Conservation (phyloP, 2,888 invertebrate genomes). For the Cremastinae sp. region DNA sequence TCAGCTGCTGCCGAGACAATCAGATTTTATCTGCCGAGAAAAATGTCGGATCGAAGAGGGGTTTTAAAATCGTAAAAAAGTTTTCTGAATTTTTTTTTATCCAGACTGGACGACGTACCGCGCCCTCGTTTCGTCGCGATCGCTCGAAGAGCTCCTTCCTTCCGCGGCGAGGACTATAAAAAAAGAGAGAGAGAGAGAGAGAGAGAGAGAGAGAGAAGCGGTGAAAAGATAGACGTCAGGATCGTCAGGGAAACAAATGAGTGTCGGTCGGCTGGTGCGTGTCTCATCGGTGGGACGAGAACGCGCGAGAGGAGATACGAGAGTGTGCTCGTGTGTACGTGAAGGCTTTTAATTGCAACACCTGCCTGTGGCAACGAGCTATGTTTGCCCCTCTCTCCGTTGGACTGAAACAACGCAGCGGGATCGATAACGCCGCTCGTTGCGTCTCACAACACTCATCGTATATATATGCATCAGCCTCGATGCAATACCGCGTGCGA, state of each 20-base stretch:
- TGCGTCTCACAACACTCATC: slow-evolving; percentile 34
- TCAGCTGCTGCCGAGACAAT: background rate
- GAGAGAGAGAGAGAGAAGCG: too few relatives aligned
- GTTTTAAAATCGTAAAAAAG: background rate
- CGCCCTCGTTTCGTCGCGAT: slow-evolving; percentile 38
- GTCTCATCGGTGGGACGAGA: background rate
- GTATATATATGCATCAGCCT: background rate
- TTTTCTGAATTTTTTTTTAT: background rate
- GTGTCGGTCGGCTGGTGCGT: slow-evolving; percentile 62
- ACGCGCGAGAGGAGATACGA: background rate
- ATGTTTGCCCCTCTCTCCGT: slow-evolving; percentile 45
- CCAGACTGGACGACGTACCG: background rate
- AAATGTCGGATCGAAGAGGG: background rate
- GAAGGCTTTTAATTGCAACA: slow-evolving; percentile 75
- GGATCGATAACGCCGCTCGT: slow-evolving; percentile 59
- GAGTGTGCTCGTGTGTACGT: slow-evolving; percentile 23
- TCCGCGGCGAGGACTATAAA: slow-evolving; percentile 61
- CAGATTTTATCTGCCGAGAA: background rate
- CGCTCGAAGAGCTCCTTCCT: slow-evolving; percentile 16
- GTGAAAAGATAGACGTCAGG: slow-evolving; percentile 66
- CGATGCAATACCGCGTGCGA: slow-evolving; percentile 13
- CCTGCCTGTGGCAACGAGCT: slow-evolving; percentile 68
- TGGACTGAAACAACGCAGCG: slow-evolving; percentile 56
- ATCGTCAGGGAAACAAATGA: slow-evolving; percentile 74
- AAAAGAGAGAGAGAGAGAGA: too few relatives aligned